phyloP scores from a whole-genome alignment of 1,140 invertebrate species.

The Drepana arcuata region DNA sequence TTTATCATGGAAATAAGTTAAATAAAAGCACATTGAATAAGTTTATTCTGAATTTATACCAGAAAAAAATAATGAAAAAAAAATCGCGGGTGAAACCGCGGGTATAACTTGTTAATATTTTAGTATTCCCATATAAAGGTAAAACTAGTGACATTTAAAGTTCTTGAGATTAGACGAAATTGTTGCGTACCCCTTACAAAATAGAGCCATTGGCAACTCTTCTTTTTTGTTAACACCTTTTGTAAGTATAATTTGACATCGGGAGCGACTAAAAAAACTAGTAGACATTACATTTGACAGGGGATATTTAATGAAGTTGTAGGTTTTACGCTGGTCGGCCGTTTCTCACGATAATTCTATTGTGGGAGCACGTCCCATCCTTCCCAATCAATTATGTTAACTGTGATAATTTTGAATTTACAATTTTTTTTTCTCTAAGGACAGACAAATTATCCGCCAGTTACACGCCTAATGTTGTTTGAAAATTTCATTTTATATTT shows the following conservation, averaged over 20 bases:
- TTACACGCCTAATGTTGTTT: slow-evolving; percentile 51
- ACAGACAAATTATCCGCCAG: slow-evolving; percentile 54
- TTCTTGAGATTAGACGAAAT: too few relatives aligned
- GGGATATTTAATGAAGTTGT: slow-evolving; percentile 70
- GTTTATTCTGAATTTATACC: too few relatives aligned
- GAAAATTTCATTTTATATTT: too few relatives aligned
- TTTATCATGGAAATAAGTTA: too few relatives aligned
- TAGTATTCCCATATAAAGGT: too few relatives aligned
- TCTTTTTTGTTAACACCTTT: slow-evolving; percentile 69
- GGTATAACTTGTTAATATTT: too few relatives aligned
- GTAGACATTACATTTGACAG: slow-evolving; percentile 66
- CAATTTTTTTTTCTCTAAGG: slow-evolving; percentile 37
- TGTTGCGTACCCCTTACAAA: slow-evolving; percentile 35
- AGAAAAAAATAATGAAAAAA: too few relatives aligned
- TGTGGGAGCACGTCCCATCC: slow-evolving; percentile 57
- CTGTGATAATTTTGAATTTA: slow-evolving; percentile 65
- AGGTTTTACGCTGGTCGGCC: slow-evolving; percentile 32
- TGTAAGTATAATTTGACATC: slow-evolving; percentile 69
- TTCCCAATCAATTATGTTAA: slow-evolving; percentile 67
- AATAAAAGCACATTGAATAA: too few relatives aligned
- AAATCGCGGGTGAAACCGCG: too few relatives aligned
- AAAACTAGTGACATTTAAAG: too few relatives aligned
- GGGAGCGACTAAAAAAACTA: slow-evolving; percentile 60
- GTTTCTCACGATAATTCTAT: slow-evolving; percentile 54
- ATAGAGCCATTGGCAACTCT: slow-evolving; percentile 29